Base-by-base conservation (phyloP, 2,888 invertebrate genomes). In the Amblyjoppa fuscipennis region DNA sequence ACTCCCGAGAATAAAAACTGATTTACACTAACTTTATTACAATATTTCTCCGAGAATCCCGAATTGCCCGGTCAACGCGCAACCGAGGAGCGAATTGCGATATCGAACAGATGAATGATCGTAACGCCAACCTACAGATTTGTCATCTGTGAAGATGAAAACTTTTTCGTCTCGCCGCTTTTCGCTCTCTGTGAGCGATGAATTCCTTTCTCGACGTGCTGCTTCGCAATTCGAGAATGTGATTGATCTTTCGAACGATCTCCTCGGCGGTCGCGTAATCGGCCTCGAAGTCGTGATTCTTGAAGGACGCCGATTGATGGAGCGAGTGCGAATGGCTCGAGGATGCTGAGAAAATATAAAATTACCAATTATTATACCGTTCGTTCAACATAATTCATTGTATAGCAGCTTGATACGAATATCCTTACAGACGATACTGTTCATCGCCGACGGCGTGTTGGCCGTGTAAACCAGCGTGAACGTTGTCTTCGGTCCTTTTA, bases 281-380 rank as follows among this genome's bases (percentile, higher is more conserved):
- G 3, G 97, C 96, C 94, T 98, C 98, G 92, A 99, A 98, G 92
- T 98, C 98, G 90, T 98, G 98, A 92, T 97, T 96, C 93, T 98
- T 98, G 94, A 97, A 98, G 75, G 96, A 96, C 6, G 95, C 94
- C 1, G 95, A 95, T 90, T 95, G 93, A 84, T 95, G 94, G 34
- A 94, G 91, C 66, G 91, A 89, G 61, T 92, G 92, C 45, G 91
- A 89, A 49, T 92, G 92, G 75, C 91, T 90, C 34, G 93, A 90
- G 41, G 92, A 90, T 79, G 92, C 93, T 93, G 85, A 34, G 71
- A 34, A 16, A 16, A 20, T 70, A 56, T 34, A n/a, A n/a, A 28
- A 59, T 56, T 38, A 13, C 7, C 56, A 11, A 41, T 11, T 11
- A 25, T 56, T 25, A 78, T 68, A 56, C 45, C 1, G 6, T 70